Percentiles rank a stretch among this genome's conserved stretches.
These are phyloP conservation scores for Saccostrea echinata DNA, from an alignment of 1,140 invertebrate species.

Conservation along the genomic window DNA sequence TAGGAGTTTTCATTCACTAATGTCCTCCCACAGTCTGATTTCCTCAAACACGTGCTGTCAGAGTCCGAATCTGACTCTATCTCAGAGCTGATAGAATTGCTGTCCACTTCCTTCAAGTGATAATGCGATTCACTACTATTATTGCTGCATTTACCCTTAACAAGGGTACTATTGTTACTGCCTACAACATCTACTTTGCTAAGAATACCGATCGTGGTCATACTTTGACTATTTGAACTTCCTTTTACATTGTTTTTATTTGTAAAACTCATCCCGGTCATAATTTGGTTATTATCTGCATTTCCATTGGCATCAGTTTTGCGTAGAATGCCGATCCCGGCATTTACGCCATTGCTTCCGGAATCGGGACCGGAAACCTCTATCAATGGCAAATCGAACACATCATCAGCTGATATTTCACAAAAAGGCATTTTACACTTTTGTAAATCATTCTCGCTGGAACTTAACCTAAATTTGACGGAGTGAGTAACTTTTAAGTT, in stretches of 20 bases:
- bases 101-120: too few species aligned
- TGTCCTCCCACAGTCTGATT: not conserved
- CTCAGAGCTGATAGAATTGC: not conserved
- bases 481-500: not conserved
- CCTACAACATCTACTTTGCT: too few species aligned
- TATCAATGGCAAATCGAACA: not conserved
- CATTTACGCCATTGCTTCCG: not conserved
- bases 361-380: not conserved
- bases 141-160: too few species aligned
- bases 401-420: not conserved
- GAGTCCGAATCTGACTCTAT: not conserved
- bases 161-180: too few species aligned
- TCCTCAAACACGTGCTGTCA: not conserved
- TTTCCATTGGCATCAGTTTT: not conserved
- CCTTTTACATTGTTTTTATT: too few species aligned
- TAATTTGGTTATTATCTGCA: not conserved
- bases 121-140: too few species aligned
- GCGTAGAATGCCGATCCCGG: not conserved
- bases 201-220: too few species aligned
- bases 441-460: slow-evolving; percentile 4
- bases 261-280: too few species aligned
- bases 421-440: not conserved
- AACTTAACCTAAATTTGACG: not conserved
- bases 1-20: not conserved
- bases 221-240: too few species aligned